A percentile compares a stretch with the other conserved stretches of the same genome.
These are phyloP conservation scores for Mizuhopecten yessoensis DNA, from an alignment of 1,140 invertebrate species.

Conservation along the genomic window DNA sequence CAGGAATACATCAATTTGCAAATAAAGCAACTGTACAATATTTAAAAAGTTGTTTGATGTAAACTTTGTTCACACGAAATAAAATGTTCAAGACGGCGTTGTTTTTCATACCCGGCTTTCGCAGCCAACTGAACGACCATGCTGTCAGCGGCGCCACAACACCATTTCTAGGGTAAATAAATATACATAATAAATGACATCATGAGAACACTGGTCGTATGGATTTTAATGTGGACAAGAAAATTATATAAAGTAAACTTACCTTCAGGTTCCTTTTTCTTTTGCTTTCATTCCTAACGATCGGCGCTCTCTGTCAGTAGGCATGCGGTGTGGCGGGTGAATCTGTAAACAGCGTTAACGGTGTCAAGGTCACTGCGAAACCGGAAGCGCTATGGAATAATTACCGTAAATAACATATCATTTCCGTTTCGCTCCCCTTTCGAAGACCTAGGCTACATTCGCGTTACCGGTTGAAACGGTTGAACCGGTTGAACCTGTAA, in stretches of 20 bases:
- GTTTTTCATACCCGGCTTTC: too few relatives aligned
- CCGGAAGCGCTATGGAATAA: not conserved
- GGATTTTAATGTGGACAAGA: not conserved
- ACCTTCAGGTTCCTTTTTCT: not conserved
- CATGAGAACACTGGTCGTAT: not conserved
- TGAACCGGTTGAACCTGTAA: too few relatives aligned
- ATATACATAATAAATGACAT: conserved; percentile 13
- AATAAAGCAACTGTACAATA: too few relatives aligned
- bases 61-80: too few relatives aligned
- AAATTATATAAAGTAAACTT: not conserved
- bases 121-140: too few relatives aligned
- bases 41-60: too few relatives aligned
- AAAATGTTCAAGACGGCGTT: too few relatives aligned
- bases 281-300: not conserved
- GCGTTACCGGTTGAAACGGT: too few relatives aligned
- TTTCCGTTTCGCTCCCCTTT: too few relatives aligned
- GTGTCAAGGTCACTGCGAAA: conserved; percentile 7
- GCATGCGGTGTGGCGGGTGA: not conserved
- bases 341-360: conserved; percentile 32
- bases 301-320: not conserved
- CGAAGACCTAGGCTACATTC: too few relatives aligned
- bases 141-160: not conserved
- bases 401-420: not conserved
- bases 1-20: too few relatives aligned
- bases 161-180: not conserved